Evolutionary conservation across 23 tunicate species (phyloP), one percentile per base, ranked within the genome.

Genomic region (Diplosoma virens): DNA sequence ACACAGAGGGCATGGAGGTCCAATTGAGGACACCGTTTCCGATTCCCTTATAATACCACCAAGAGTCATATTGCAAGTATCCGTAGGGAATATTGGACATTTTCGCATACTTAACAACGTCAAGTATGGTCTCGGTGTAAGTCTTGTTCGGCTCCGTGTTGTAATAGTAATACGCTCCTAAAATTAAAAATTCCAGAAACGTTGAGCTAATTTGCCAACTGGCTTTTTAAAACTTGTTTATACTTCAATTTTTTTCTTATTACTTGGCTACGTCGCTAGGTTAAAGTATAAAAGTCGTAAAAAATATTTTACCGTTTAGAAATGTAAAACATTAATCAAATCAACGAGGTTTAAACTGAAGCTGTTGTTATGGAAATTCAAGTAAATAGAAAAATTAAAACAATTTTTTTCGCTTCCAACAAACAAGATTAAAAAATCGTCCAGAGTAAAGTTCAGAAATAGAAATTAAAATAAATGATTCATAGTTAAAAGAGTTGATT

Each of bases 91-190:
- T 86, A 14, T 77, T 81, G 17, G 63, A 46, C 18, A 59, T 27
- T 18, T 35, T 32, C 63, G 86, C 80, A 52, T 81, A 86, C 1
- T 68, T 24, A 21, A 77, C 84, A 14, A 85, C 93, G 50, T 80
- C 86, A 56, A 71, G 52, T 79, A 93, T 75, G 48, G 98, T 93
- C 24, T 79, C 80, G 29, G 88, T 91, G 82, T 93, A 93, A 6
- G 77, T 93, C 66, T 79, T 93, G 75, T 77, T 77, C 30, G 67
- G 68, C 67, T 93, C 98, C 25, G 82, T 85, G 69, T 93, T 59
- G 69, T 93, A 93, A 67, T 93, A 93, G 80, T 93, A 93, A 47
- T 61, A 93, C 23, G 93, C 98, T 1, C 98, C 98, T 81, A 48
- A 36, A 36, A 67, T 25, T 4, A 63, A 25, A 7, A 66, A 32